A percentile compares a stretch with the other conserved stretches of the same genome.
phyloP scores from a whole-genome alignment of 2,113 vertebrate species.

The Anolis sagrei region DNA sequence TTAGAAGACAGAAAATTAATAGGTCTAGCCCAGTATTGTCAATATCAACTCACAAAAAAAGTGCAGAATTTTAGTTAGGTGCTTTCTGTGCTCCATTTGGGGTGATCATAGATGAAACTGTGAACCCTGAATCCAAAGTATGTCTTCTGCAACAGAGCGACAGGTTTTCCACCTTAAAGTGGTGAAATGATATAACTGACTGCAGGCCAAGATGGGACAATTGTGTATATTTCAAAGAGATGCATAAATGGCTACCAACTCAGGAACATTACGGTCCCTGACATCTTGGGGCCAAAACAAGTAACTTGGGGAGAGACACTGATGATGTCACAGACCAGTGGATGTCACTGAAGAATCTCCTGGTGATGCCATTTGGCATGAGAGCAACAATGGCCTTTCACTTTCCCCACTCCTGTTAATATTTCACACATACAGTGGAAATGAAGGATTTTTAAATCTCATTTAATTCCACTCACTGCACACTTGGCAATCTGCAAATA shows the following conservation, averaged over 20 bases:
- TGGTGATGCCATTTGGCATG: background rate
- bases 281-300: no score
- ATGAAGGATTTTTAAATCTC: background rate
- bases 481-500: background rate
- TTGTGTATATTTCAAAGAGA: background rate
- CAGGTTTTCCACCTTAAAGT: background rate
- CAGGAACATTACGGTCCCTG: no score
- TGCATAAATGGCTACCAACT: background rate
- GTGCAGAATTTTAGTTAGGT: no score
- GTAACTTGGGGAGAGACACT: no score
- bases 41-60: no score
- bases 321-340: background rate
- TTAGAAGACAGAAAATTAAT: background rate
- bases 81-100: no score
- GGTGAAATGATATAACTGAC: background rate
- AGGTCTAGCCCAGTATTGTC: background rate
- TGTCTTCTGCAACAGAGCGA: no score
- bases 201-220: background rate
- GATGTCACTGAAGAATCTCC: background rate
- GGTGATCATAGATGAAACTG: no score
- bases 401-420: no score
- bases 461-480: background rate
- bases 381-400: no score
- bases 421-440: no score
- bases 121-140: no score